Evolutionary conservation across 2,797 vertebrate species (phyloP).

Genomic region (Thripadectes ignobilis): DNA sequence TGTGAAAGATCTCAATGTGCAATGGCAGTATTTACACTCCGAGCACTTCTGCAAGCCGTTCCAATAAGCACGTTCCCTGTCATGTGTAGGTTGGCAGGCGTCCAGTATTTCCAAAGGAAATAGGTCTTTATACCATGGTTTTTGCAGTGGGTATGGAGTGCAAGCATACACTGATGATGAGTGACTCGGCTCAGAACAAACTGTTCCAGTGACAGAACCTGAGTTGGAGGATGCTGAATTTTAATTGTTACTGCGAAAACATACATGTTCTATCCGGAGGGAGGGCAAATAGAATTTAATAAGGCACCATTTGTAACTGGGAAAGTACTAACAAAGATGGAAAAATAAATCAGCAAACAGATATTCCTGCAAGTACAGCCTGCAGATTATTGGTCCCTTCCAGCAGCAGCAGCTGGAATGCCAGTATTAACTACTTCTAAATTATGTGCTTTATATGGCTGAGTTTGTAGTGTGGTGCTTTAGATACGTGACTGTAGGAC

Average conservation of each 20-base stretch:
- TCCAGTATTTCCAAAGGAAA: neutral
- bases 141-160: neutral
- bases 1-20: neutral
- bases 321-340: neutral
- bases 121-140: accelerated
- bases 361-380: neutral
- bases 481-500: neutral
- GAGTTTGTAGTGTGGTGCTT: neutral
- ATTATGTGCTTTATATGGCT: neutral
- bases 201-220: neutral
- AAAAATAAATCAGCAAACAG: neutral
- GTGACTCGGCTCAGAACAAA: neutral
- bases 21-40: neutral
- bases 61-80: neutral
- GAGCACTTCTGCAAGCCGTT: neutral
- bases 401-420: neutral
- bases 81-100: accelerated
- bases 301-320: neutral
- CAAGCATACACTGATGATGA: no score
- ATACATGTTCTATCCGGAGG: neutral
- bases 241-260: neutral
- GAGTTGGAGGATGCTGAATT: neutral
- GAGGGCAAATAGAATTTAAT: neutral
- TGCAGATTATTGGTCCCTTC: neutral
- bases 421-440: neutral